Conservation (phyloP, 2,113 vertebrate species). For the Panthera leo region DNA sequence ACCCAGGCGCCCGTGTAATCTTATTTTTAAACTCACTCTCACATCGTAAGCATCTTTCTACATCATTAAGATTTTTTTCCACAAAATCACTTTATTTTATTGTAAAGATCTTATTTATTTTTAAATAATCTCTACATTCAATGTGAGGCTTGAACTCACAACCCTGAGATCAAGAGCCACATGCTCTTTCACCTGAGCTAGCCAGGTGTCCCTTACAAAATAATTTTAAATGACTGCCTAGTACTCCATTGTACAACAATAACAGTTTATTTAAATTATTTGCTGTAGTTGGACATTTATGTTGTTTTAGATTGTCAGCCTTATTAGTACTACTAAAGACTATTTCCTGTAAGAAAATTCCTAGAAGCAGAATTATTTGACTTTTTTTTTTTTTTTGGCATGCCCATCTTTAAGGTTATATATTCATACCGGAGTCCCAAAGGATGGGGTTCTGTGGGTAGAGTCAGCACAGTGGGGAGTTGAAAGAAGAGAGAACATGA, state of each 20-base stretch:
- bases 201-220: not conserved
- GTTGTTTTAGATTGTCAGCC: not conserved
- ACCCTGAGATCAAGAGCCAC: not conserved
- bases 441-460: not conserved
- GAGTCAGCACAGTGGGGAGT: not conserved
- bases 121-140: not conserved
- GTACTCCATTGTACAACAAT: not conserved
- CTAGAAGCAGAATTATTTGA: not conserved
- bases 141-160: not conserved
- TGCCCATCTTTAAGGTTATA: not conserved
- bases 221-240: not conserved
- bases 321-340: not conserved
- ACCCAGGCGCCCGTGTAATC: too few relatives aligned
- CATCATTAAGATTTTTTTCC: not conserved
- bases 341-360: constrained; percentile 6
- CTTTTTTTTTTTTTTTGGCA: not conserved
- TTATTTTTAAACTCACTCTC: not conserved
- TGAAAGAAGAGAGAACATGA: not conserved
- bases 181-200: not conserved
- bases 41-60: not conserved
- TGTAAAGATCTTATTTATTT: not conserved
- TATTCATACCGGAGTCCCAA: not conserved
- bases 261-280: constrained; percentile 3
- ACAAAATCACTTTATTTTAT: too few relatives aligned
- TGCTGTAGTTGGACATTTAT: not conserved